phyloP scores from a whole-genome alignment of 1,140 invertebrate genomes.

The Achatina immaculata region DNA sequence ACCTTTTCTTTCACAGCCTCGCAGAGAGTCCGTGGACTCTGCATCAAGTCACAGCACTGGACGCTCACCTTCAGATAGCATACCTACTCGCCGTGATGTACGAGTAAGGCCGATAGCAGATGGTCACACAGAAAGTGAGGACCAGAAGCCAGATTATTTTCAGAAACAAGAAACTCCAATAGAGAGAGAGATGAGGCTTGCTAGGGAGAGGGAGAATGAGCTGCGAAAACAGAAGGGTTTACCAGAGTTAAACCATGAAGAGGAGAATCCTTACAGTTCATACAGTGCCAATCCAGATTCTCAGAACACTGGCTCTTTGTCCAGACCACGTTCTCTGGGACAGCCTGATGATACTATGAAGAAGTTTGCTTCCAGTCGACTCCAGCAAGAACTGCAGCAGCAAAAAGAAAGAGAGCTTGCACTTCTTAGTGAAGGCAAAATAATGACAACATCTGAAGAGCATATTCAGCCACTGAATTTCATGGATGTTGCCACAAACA shows the following conservation, averaged over 20 bases:
- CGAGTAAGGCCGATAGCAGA: conserved; percentile 6
- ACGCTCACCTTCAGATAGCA: conserved; percentile 52
- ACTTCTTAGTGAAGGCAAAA: conserved; percentile 59
- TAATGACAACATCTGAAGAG: conserved; percentile 63
- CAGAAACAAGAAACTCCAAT: conserved; percentile 73
- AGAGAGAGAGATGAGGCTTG: conserved; percentile 75
- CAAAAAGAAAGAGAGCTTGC: conserved; percentile 58
- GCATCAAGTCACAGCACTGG: conserved; percentile 50
- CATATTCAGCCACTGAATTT: conserved; percentile 60
- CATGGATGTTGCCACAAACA: conserved; percentile 52
- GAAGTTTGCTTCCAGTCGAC: conserved; percentile 54
- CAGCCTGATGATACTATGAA: conserved; percentile 47
- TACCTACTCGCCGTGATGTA: conserved; percentile 55
- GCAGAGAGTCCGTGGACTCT: conserved; percentile 47
- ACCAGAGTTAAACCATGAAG: conserved; percentile 47
- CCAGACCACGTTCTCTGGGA: background rate
- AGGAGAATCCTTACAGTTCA: conserved; percentile 35
- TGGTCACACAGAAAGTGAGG: conserved; percentile 12
- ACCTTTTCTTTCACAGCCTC: conserved; percentile 43
- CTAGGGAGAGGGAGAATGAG: conserved; percentile 75
- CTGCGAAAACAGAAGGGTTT: conserved; percentile 66
- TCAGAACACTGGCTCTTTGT: background rate
- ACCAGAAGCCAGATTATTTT: conserved; percentile 30
- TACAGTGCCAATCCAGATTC: conserved; percentile 4
- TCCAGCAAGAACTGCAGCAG: conserved; percentile 61